Evolutionary conservation across 30 jellyfish, hydroid and myxozoan species (phyloP), one percentile per base, ranked within the genome.

Genomic region (Nemopilema nomurai): DNA sequence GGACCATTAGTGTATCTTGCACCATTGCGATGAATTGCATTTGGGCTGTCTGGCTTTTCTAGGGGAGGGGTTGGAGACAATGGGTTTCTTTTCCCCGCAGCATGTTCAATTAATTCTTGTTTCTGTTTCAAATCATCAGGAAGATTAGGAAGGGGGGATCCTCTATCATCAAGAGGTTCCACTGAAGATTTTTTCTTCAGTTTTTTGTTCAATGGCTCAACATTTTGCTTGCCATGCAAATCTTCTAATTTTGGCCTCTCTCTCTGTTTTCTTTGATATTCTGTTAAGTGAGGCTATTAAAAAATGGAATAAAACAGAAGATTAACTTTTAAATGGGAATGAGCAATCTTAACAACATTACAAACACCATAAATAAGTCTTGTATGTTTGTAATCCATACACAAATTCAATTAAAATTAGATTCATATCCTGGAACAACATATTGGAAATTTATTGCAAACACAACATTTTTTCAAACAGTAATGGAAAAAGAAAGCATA

Each of bases 91-190:
- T 62, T 62, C 49, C 93, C 96, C 71, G 96, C 90, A 1, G 90
- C 90, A 8, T 65, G 29, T 25, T 92, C 97, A 28, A 92, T 81
- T 25, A 80, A 52, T 4, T 69, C 92, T 71, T 92, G 98, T 30
- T 80, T 83, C 77, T 83, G 91, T 79, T 63, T 82, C 74, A 92
- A 72, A 8, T 92, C 98, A 52, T 80, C 90, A 29, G 98, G 98
- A n/a, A 92, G 96, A 28, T 87, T 92, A 18, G 98, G 98, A 41
- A 92, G 62, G n/a, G 98, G 96, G n/a, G 98, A 81, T 19, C 91
- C 89, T 62, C 90, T 77, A 23, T 83, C 90, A 24, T 82, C 91
- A 22, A 92, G 77, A 16, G 98, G 96, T 31, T 92, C 96, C 1
- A 92, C 87, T 18, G 98, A 87, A n/a, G 87, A 57, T 28, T 82